A percentile compares a stretch with the other conserved stretches of the same genome.
phyloP scores from a whole-genome alignment of 1,140 invertebrate genomes.

The Habropoda laboriosa region DNA sequence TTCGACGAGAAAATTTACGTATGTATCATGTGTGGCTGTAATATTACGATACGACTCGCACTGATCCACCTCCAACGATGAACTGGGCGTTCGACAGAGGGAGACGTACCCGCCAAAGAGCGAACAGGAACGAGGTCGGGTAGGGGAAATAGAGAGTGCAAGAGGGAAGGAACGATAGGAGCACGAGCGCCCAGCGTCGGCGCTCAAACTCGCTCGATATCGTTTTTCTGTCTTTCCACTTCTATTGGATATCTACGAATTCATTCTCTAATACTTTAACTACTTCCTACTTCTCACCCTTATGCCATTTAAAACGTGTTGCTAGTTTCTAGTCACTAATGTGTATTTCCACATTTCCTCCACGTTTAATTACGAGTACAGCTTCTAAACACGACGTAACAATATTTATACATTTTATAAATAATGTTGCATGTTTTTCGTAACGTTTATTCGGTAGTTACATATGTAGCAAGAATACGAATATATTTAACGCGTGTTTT shows the following conservation, averaged over 20 bases:
- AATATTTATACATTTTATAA: too few relatives aligned
- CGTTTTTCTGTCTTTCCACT: constrained; percentile 46
- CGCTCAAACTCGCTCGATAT: constrained; percentile 76
- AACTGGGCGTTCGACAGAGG: constrained; percentile 66
- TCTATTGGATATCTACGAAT: constrained; percentile 24
- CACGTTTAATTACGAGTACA: not conserved
- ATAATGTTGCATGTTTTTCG: too few relatives aligned
- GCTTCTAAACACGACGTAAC: too few relatives aligned
- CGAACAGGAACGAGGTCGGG: constrained; percentile 11
- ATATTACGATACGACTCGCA: constrained; percentile 21
- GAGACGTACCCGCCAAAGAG: constrained; percentile 22
- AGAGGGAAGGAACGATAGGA: constrained; percentile 24
- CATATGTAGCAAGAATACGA: too few relatives aligned
- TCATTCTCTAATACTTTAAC: not conserved
- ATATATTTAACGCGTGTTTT: too few relatives aligned
- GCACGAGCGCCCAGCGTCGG: constrained; percentile 69
- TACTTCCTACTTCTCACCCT: not conserved
- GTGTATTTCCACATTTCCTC: not conserved
- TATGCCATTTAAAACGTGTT: not conserved
- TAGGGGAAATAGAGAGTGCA: constrained; percentile 15
- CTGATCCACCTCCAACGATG: constrained; percentile 67
- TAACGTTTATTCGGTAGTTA: too few relatives aligned
- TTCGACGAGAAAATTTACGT: not conserved
- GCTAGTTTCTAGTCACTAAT: too few relatives aligned
- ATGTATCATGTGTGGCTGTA: not conserved